Evolutionary conservation across 1,140 invertebrate species (phyloP).

Genomic region (Eubasilissa regina): DNA sequence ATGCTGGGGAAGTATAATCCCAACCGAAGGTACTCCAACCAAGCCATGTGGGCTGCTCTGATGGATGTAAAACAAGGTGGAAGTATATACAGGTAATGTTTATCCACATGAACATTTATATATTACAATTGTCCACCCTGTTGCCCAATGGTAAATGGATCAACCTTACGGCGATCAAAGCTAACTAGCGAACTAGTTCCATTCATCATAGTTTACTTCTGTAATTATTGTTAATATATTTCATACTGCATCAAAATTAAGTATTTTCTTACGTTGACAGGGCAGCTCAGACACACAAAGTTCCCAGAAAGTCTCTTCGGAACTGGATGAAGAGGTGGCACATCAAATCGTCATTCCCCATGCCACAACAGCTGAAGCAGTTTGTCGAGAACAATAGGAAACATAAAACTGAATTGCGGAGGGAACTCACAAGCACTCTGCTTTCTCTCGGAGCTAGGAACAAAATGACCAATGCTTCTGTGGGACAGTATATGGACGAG

Average conservation of each 20-base stretch:
- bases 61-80: conserved; percentile 73
- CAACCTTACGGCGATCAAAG: too few species aligned
- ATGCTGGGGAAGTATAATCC: conserved; percentile 73
- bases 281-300: conserved; percentile 72
- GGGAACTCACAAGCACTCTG: conserved; percentile 48
- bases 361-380: conserved; percentile 71
- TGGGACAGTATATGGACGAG: neutral
- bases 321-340: conserved; percentile 74
- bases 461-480: neutral
- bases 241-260: neutral
- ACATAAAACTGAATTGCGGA: conserved; percentile 63
- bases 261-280: conserved; percentile 62
- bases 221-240: too few species aligned
- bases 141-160: too few species aligned
- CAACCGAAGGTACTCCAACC: conserved; percentile 63
- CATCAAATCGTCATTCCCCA: conserved; percentile 72
- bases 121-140: too few species aligned
- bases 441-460: conserved; percentile 30
- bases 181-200: too few species aligned
- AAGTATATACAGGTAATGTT: conserved; percentile 70
- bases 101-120: neutral
- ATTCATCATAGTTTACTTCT: too few species aligned
- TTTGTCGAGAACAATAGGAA: conserved; percentile 72
- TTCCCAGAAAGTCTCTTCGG: conserved; percentile 70
- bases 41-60: conserved; percentile 63